Evolutionary conservation across 2,113 vertebrate species (phyloP).

Genomic region (Mesocricetus auratus): DNA sequence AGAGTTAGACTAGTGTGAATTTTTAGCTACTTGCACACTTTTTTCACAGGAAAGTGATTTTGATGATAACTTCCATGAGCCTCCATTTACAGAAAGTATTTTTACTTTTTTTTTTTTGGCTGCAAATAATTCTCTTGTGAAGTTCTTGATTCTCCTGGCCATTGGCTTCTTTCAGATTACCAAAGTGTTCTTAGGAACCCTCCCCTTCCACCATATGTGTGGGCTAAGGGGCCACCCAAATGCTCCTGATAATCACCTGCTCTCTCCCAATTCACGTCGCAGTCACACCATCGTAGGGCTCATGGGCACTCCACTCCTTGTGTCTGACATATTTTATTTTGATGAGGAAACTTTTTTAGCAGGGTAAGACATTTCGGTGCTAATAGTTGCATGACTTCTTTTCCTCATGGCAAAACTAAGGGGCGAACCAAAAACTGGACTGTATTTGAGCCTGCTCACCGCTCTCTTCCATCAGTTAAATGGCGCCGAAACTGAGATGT

Average conservation of each 20-base stretch:
- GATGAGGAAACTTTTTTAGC: not conserved
- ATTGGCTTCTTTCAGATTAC: not conserved
- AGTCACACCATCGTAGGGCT: not conserved
- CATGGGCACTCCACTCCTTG: not conserved
- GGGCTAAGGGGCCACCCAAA: not conserved
- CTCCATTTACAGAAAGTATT: not conserved
- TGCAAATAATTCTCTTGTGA: not conserved
- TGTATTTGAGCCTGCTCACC: not conserved
- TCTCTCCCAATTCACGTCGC: not conserved
- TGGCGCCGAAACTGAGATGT: not conserved
- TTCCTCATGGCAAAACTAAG: not conserved
- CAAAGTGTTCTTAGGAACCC: not conserved
- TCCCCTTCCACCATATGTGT: not conserved
- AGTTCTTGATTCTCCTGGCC: not conserved
- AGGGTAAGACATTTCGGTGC: not conserved
- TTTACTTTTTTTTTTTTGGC: not conserved
- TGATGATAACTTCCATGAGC: not conserved
- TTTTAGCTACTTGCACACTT: not conserved
- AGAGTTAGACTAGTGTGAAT: not conserved
- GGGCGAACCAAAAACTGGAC: not conserved
- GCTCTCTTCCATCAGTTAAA: constrained; percentile 47
- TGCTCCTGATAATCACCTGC: constrained; percentile 7
- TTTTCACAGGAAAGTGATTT: not conserved
- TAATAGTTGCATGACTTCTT: not conserved
- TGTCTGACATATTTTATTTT: not conserved